Base-by-base conservation (phyloP, 1,140 invertebrate genomes). In the Aporrectodea caliginosa region DNA sequence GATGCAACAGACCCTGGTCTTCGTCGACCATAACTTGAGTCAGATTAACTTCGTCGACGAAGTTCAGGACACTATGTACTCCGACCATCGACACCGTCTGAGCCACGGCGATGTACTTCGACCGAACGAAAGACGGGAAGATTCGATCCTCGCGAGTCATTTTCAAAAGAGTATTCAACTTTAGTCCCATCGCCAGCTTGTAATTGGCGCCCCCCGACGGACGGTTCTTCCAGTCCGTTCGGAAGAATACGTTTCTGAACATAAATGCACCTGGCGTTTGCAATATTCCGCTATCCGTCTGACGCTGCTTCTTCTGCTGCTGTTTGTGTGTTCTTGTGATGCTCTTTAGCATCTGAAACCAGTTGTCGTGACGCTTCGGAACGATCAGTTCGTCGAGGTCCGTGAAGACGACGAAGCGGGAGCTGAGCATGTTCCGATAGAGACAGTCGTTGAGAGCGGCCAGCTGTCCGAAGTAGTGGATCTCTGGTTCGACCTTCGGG, bases 161-260 rank as follows among this genome's bases (percentile, higher is more conserved):
- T 1, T 30, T 71, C 69, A 27, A 71, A 27, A 71, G 22, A n/a
- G 27, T 71, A 27, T 31, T 71, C 69, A 14, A 27, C 2, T 71
- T 31, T 1, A 14, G 32, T 71, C 69, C 27, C 1, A 71, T 30
- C 32, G 14, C 32, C 69, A 12, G 29, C 69, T 22, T 71, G 29
- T 14, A 71, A 22, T 27, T 27, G 32, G 6, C 32, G 12, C 27
- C 29, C 32, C 6, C 2, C 12, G 12, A 31, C 2, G 32, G 29
- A 27, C 32, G 69, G 14, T 30, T n/a, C n/a, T n/a, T 90, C 91
- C 93, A 95, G 86, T 94, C 93, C 0, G 95, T 88, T 85, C 96
- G 96, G 86, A 97, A 97, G 88, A 97, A 97, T 0, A 94, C 93
- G 86, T 97, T 97, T 86, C 95, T 94, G 85, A 97, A 96, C 0